Evolutionary conservation across 2,113 vertebrate species (phyloP), one percentile per base, ranked within the genome.

Genomic region (Phrynosoma blainvillii): DNA sequence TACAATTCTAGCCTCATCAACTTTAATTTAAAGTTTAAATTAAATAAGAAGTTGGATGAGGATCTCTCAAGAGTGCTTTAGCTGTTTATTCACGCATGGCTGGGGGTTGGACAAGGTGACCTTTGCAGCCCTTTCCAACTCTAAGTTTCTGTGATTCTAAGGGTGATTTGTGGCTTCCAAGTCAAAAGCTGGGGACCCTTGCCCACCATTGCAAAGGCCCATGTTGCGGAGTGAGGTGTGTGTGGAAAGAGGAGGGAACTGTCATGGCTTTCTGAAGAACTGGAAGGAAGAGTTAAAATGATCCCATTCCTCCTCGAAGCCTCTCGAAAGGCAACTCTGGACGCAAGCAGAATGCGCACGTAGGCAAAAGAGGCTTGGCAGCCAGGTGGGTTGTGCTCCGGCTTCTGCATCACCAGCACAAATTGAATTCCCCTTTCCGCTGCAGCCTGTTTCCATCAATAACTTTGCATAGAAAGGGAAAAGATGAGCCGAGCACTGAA

Each of bases 391-490:
- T 0, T 76, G 6, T 11, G 36, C 21, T 36, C 71, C 18, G 0
- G 18, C 23, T 7, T 21, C 83, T 74, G 71, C 71, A 76, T 42
- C n/a, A 2, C 54, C 30, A 2, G 47, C 81, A 59, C 36, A 87
- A 80, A 73, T 3, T 25, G 0, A 59, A 32, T 6, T n/a, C 65
- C 10, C 0, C 21, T 47, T 18, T n/a, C 12, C 25, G 73, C 3
- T 52, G 8, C 23, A 32, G 32, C 0, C 54, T 42, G 4, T 20
- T 40, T 79, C 59, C 80, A 59, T 78, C 30, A 59, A 56, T 5
- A 1, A 1, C n/a, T 0, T 30, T 1, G n/a, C 6, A 62, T 18
- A 11, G 1, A 3, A 88, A 77, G 25, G 23, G 62, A 59, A 30
- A 56, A 77, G 73, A 77, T n/a, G 21, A 83, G 25, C n/a, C 8